These are phyloP conservation scores for Oscheius sp. DNA, from an alignment of 2,888 invertebrate species.

Conservation along the genomic window DNA sequence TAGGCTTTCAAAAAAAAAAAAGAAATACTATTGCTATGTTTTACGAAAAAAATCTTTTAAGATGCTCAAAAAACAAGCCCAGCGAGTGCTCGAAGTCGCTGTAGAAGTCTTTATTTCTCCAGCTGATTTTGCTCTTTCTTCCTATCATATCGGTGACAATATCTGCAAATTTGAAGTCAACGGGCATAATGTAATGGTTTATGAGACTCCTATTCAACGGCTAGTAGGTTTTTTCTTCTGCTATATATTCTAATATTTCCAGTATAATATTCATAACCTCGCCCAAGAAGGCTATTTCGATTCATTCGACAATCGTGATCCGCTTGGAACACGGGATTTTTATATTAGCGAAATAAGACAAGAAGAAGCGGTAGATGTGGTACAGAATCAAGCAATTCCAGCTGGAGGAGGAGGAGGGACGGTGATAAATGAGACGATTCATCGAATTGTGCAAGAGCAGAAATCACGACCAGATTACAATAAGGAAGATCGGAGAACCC, in stretches of 20 bases:
- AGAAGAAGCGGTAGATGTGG: not conserved
- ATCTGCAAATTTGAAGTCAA: conserved; percentile 42
- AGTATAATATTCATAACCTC: not conserved
- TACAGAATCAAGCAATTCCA: not conserved
- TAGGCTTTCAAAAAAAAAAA: too few species aligned
- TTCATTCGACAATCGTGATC: not conserved
- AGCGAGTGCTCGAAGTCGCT: conserved; percentile 35
- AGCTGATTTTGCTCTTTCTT: conserved; percentile 33
- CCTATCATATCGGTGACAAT: conserved; percentile 32
- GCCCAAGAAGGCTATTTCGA: not conserved
- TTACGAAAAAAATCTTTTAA: conserved; percentile 7
- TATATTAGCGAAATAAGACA: not conserved
- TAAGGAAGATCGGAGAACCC: not conserved
- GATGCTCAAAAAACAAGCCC: conserved; percentile 42
- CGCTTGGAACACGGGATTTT: not conserved
- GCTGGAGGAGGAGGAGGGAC: not conserved
- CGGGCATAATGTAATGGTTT: conserved; percentile 19
- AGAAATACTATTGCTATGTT: not conserved
- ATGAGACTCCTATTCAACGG: not conserved
- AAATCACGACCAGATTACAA: not conserved
- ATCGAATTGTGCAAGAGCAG: not conserved
- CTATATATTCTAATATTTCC: not conserved
- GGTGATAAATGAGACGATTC: not conserved
- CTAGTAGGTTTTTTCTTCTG: not conserved
- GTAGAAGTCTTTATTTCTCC: conserved; percentile 44